These are phyloP conservation scores for Drosophila mayaguana DNA, from an alignment of 2,888 invertebrate genomes.

Conservation along the genomic window DNA sequence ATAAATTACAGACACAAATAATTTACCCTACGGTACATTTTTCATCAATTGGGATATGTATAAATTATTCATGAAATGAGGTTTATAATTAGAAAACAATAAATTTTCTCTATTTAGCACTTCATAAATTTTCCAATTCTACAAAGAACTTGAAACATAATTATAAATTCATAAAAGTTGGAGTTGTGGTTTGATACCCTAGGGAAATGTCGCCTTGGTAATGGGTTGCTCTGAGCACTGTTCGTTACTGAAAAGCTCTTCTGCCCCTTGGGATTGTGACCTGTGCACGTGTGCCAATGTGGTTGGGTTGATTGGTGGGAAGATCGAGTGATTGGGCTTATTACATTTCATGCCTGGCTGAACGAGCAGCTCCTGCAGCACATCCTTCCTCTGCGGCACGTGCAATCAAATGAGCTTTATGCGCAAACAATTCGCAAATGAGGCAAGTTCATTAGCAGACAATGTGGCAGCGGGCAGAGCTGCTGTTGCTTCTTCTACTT, in stretches of 20 bases:
- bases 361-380: slow-evolving; percentile 11
- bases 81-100: background rate
- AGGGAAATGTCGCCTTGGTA: slow-evolving; percentile 43
- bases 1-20: background rate
- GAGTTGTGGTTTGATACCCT: slow-evolving; percentile 23
- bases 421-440: slow-evolving; percentile 32
- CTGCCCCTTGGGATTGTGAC: slow-evolving; percentile 24
- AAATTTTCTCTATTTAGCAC: background rate
- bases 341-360: slow-evolving; percentile 40
- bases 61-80: background rate
- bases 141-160: slow-evolving; percentile 7
- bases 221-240: slow-evolving; percentile 17
- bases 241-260: slow-evolving; percentile 35
- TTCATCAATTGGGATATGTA: background rate
- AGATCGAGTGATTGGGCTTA: slow-evolving; percentile 37
- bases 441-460: slow-evolving; percentile 54
- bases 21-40: background rate
- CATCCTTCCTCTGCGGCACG: slow-evolving; percentile 37
- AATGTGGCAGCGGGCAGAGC: slow-evolving; percentile 19
- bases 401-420: slow-evolving; percentile 40
- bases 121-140: background rate
- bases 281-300: slow-evolving; percentile 49
- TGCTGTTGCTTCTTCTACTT: slow-evolving; percentile 11
- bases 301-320: background rate
- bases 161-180: slow-evolving; percentile 54